Evolutionary conservation across 2,113 vertebrate species (phyloP).

Genomic region (Stictonetta naevosa): DNA sequence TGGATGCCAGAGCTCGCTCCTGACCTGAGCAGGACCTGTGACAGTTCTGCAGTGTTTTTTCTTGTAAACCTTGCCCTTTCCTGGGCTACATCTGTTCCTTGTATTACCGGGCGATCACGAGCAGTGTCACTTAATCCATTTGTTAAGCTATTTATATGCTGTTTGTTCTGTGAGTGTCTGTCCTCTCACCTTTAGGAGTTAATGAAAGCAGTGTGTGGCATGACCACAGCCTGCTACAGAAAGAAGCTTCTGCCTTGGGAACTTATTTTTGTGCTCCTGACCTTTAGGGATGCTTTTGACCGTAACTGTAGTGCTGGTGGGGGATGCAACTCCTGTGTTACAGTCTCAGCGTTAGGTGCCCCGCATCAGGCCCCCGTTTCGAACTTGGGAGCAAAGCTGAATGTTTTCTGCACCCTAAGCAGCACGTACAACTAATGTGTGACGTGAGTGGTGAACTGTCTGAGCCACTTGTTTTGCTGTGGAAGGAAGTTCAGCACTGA

Average conservation of each 20-base stretch:
- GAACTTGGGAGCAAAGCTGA: not conserved
- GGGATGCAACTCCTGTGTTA: rapidly evolving
- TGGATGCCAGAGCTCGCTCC: not conserved
- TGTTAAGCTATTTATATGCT: constrained; percentile 2
- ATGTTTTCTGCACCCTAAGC: not conserved
- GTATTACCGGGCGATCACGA: not conserved
- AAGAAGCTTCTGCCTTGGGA: not conserved
- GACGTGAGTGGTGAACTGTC: not conserved
- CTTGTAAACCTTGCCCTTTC: not conserved
- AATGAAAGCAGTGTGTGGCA: not conserved
- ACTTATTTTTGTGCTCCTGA: not conserved
- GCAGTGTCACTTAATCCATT: not conserved
- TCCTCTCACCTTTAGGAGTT: not conserved
- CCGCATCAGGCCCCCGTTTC: not conserved
- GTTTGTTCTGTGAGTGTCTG: not conserved
- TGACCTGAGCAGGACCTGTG: not conserved
- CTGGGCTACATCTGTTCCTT: not conserved
- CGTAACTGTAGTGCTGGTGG: not conserved
- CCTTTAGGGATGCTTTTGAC: not conserved
- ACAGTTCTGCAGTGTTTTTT: not conserved
- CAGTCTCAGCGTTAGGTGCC: not conserved
- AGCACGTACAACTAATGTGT: not conserved
- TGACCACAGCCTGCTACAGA: not conserved
- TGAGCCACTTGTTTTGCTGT: not conserved
- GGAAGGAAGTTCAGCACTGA: not conserved